phyloP scores from a whole-genome alignment of 2,113 vertebrate species.

The Daubentonia madagascariensis region DNA sequence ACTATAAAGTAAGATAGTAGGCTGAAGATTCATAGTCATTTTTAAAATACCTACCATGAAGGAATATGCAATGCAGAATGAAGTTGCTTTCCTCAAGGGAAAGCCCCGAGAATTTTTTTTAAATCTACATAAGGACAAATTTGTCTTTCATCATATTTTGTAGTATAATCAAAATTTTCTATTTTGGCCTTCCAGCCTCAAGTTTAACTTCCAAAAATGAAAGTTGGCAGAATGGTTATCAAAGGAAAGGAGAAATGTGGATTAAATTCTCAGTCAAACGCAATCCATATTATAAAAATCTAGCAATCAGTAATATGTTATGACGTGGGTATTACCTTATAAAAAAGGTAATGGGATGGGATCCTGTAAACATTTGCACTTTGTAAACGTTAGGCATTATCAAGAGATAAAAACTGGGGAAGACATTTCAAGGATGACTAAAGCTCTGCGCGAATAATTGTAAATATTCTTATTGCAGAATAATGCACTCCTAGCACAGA shows the following conservation, averaged over 20 bases:
- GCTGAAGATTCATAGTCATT: background rate
- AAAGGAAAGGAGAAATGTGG: background rate
- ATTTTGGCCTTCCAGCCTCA: background rate
- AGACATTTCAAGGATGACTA: background rate
- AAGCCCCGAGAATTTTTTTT: background rate
- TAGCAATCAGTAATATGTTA: background rate
- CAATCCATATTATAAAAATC: background rate
- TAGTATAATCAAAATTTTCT: background rate
- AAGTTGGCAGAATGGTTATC: background rate
- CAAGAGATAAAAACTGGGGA: background rate
- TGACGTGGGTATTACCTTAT: background rate
- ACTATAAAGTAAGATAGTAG: background rate
- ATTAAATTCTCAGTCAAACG: background rate
- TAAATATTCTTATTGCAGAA: rapidly evolving
- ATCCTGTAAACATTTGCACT: background rate
- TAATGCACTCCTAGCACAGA: background rate
- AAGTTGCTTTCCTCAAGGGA: background rate
- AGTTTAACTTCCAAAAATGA: background rate
- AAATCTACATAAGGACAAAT: background rate
- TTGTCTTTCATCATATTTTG: background rate
- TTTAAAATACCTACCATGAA: background rate
- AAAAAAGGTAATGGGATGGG: background rate
- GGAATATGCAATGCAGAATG: background rate
- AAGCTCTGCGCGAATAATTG: background rate
- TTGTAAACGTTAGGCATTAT: background rate